Evolutionary conservation across 2,113 vertebrate genomes (phyloP), one percentile per base, ranked within the genome.

Genomic region (Guaruba guarouba): DNA sequence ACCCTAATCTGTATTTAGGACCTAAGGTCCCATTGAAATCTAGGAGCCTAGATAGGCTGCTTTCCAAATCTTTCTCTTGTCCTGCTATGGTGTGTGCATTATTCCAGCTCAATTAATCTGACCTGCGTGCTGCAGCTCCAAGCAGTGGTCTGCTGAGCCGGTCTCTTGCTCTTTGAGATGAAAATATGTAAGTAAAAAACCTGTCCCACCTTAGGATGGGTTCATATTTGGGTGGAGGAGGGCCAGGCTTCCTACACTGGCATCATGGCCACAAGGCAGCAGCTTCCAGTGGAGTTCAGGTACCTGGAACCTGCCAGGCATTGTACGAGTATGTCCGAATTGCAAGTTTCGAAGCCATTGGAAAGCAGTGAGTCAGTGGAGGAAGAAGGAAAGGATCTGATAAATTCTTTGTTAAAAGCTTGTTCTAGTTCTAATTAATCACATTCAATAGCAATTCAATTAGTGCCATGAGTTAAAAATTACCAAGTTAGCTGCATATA

Each of bases 401-500:
- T 93, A 93, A 95, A 82, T 82, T 69, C 63, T 92, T 91, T 93
- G 93, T 94, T 52, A 63, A 37, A 69, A 62, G 31, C 41, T 93
- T 62, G 81, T 91, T 96, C 62, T 91, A 96, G 70, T 85, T 92
- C 81, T 93, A 92, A 92, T 96, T 93, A 93, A 97, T 96, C 93
- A 95, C 66, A 66, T 85, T 92, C 86, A 85, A 87, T 91, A 96
- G 87, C 92, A 96, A 91, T 89, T 96, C 94, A 96, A 91, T 92
- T 94, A 96, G 79, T 92, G 78, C 63, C 70, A 20, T 85, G 59
- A 94, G 95, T 96, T 96, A 96, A 96, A 96, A 95, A 96, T 96
- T 97, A 94, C 88, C 91, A 87, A 73, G 86, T 62, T 84, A 96
- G 88, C 69, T 82, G 78, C 41, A 27, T 57, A 23, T 61, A 63